These are phyloP conservation scores for Brevimyrus niger DNA, from an alignment of 2,113 vertebrate genomes.

Conservation along the genomic window DNA sequence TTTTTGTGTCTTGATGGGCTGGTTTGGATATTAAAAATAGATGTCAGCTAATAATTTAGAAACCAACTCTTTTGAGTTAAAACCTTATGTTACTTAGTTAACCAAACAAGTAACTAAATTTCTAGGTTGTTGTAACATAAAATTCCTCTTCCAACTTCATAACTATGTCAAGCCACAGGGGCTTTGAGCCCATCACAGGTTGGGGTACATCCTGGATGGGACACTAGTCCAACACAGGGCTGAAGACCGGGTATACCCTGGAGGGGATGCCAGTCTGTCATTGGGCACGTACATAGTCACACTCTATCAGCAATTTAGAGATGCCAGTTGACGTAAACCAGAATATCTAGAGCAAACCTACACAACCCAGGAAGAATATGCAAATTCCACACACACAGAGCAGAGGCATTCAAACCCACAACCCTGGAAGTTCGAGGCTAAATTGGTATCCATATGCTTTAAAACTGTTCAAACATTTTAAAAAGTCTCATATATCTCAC, in stretches of 20 bases:
- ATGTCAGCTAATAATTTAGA: slow-evolving; percentile 21
- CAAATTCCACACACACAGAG: background rate
- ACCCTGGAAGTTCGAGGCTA: background rate
- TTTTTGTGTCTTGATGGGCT: slow-evolving; percentile 24
- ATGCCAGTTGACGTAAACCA: background rate
- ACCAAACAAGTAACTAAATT: background rate
- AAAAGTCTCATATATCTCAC: background rate
- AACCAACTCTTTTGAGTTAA: slow-evolving; percentile 15
- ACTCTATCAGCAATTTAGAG: background rate
- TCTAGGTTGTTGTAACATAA: background rate
- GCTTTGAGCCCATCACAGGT: background rate
- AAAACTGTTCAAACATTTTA: background rate
- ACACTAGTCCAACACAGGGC: background rate
- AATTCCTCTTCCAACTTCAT: background rate
- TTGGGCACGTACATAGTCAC: background rate
- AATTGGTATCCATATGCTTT: background rate
- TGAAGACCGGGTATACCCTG: background rate
- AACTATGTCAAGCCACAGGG: background rate
- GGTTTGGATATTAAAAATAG: slow-evolving; percentile 26
- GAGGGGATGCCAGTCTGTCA: background rate
- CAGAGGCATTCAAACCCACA: background rate
- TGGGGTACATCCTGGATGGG: no score
- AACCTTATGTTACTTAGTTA: background rate
- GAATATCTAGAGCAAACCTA: background rate
- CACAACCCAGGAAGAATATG: background rate